Conservation (phyloP, 1,140 invertebrate species). For the Drosophila parabipectinata region DNA sequence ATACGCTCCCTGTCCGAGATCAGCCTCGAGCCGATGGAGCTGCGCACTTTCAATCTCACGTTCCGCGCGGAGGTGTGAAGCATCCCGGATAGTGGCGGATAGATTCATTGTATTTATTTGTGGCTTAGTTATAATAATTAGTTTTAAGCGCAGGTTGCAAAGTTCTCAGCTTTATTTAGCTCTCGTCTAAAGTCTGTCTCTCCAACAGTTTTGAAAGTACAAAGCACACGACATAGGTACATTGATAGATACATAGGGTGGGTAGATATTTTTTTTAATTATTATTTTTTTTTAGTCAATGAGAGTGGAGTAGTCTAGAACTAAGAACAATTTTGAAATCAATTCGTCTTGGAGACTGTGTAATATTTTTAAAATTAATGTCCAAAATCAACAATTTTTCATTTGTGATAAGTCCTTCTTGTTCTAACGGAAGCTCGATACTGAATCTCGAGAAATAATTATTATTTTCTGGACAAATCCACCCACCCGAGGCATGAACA, state of each 20-base stretch:
- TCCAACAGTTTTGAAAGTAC: constrained; percentile 67
- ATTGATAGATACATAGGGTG: constrained; percentile 22
- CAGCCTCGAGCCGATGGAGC: constrained; percentile 88
- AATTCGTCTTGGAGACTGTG: not conserved
- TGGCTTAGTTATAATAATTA: constrained; percentile 26
- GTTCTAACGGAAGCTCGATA: not conserved
- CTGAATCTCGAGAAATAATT: not conserved
- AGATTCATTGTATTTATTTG: constrained; percentile 56
- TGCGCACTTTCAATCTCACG: constrained; percentile 88
- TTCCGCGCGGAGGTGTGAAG: constrained; percentile 83
- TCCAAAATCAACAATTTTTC: not conserved
- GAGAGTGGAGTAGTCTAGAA: not conserved
- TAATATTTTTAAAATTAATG: not conserved
- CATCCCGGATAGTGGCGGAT: constrained; percentile 3
- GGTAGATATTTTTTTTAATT: constrained; percentile 3
- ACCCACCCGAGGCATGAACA: constrained; percentile 15
- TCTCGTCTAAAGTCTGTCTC: constrained; percentile 39
- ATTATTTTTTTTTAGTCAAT: constrained; percentile 4
- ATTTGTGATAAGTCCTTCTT: not conserved
- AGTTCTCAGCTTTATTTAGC: constrained; percentile 64
- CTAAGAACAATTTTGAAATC: not conserved
- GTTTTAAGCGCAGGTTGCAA: constrained; percentile 43
- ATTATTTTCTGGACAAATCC: not conserved
- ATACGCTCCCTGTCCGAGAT: constrained; percentile 86
- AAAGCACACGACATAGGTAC: constrained; percentile 47